phyloP scores from a whole-genome alignment of 2,113 vertebrate species.

The Microcebus lehilahytsara region DNA sequence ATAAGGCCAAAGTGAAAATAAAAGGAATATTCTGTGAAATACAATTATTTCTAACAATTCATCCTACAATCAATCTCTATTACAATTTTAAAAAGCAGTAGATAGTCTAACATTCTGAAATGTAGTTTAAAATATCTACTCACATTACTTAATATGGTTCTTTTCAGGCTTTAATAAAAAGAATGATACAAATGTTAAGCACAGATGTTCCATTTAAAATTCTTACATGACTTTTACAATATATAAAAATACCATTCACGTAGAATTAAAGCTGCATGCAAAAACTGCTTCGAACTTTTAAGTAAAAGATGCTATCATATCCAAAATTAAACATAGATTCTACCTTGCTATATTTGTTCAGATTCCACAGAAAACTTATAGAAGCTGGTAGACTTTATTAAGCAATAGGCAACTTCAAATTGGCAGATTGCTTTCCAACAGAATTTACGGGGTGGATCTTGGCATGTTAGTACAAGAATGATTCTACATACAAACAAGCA shows the following conservation, averaged over 20 bases:
- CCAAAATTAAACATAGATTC: not conserved
- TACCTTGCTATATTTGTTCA: not conserved
- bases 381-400: not conserved
- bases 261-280: not conserved
- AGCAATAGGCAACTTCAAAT: not conserved
- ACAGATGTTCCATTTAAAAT: not conserved
- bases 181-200: not conserved
- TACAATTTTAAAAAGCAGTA: not conserved
- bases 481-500: slow-evolving; percentile 20
- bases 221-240: not conserved
- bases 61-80: not conserved
- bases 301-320: slow-evolving; percentile 14
- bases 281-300: slow-evolving; percentile 39
- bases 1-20: slow-evolving; percentile 36
- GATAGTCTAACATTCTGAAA: not conserved
- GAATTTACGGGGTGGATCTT: slow-evolving; percentile 1
- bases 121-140: not conserved
- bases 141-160: not conserved
- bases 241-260: not conserved
- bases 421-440: slow-evolving; percentile 40
- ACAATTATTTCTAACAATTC: not conserved
- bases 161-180: not conserved
- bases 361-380: not conserved
- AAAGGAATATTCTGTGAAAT: not conserved
- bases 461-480: slow-evolving; percentile 12